Percentiles rank a stretch among this genome's conserved stretches.
phyloP scores from a whole-genome alignment of 2,113 vertebrate genomes.

The Tachycineta bicolor region DNA sequence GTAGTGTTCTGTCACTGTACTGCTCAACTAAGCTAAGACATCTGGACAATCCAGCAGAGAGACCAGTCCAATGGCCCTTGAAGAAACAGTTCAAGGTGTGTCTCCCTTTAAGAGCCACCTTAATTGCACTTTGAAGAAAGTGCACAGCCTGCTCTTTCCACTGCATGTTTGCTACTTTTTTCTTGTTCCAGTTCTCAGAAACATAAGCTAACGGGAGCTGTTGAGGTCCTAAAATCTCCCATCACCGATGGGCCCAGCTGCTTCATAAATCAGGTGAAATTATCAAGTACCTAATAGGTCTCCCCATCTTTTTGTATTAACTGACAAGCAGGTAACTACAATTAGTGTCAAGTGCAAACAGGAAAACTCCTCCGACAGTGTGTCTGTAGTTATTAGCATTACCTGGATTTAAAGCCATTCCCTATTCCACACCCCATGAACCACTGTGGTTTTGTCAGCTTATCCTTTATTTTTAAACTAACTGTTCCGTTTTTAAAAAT shows the following conservation, averaged over 20 bases:
- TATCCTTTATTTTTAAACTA: background rate
- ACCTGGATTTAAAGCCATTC: background rate
- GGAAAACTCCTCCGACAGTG: background rate
- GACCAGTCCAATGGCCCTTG: background rate
- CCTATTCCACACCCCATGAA: background rate
- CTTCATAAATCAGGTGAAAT: background rate
- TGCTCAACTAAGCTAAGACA: constrained; percentile 39
- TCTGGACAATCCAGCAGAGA: constrained; percentile 37
- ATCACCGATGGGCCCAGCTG: background rate
- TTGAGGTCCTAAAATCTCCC: background rate
- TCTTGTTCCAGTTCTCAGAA: background rate
- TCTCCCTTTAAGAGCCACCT: background rate
- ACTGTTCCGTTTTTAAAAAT: background rate
- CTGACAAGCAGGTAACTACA: background rate
- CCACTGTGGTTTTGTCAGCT: background rate
- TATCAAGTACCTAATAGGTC: background rate
- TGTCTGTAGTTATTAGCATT: background rate
- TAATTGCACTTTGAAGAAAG: background rate
- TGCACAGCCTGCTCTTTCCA: background rate
- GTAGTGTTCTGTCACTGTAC: constrained; percentile 41
- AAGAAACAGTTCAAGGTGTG: background rate
- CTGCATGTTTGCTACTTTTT: background rate
- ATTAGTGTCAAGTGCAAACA: background rate
- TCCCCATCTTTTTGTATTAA: background rate
- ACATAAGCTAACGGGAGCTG: background rate